Conservation (phyloP, 2,888 invertebrate genomes). For the Cephus runcator region DNA sequence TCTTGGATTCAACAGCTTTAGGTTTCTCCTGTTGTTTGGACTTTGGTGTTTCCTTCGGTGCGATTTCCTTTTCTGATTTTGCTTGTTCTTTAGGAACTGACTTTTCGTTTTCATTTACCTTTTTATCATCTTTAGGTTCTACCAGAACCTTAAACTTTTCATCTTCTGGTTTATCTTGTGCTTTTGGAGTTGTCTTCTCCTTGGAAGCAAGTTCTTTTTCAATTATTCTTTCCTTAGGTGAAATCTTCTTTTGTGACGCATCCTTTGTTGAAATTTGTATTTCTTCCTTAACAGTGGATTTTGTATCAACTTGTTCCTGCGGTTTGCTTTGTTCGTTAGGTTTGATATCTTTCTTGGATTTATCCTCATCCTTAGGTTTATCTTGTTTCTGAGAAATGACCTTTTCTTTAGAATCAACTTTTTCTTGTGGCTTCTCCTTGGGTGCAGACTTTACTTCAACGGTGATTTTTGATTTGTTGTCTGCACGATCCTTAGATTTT, state of each 20-base stretch:
- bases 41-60: conserved; percentile 8
- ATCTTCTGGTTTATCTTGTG: neutral
- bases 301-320: conserved; percentile 16
- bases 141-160: conserved; percentile 25
- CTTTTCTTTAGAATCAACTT: conserved; percentile 39
- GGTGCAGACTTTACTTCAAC: neutral
- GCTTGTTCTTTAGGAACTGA: conserved; percentile 11
- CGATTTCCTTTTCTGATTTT: conserved; percentile 7
- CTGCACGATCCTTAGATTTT: neutral
- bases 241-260: conserved; percentile 21
- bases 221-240: conserved; percentile 7
- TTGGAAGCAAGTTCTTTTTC: neutral
- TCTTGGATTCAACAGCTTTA: conserved; percentile 7
- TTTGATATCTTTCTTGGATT: conserved; percentile 21
- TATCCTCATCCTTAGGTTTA: conserved; percentile 19
- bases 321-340: conserved; percentile 3
- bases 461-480: neutral
- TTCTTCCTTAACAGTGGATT: conserved; percentile 5
- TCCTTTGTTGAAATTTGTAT: conserved; percentile 21
- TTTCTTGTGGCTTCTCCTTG: neutral
- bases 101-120: conserved; percentile 12
- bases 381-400: conserved; percentile 3
- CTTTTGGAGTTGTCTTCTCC: neutral
- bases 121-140: conserved; percentile 25
- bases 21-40: conserved; percentile 9